A percentile compares a stretch with the other conserved stretches of the same genome.
Conservation (phyloP, 2,797 vertebrate species). For the Sebastes itinus region DNA sequence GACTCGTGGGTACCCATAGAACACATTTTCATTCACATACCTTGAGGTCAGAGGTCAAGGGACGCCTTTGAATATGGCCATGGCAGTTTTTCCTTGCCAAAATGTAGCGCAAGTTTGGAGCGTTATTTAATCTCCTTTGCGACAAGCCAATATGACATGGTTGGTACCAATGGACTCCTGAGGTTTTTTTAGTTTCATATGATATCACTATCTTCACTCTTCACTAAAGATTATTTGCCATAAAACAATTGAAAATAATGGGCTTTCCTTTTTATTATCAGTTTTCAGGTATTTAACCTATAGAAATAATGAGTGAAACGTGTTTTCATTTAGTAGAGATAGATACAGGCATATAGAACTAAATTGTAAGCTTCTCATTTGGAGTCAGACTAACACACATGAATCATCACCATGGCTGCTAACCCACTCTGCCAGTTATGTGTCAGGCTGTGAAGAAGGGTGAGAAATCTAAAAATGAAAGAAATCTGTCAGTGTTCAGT, state of each 20-base stretch:
- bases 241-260: not conserved
- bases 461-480: constrained; percentile 41
- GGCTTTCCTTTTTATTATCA: not conserved
- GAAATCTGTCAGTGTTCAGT: not conserved
- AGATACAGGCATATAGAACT: not conserved
- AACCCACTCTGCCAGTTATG: constrained; percentile 25
- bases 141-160: no score
- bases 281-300: not conserved
- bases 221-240: not conserved
- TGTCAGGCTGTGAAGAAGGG: constrained; percentile 48
- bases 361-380: not conserved
- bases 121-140: no score
- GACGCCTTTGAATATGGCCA: no score
- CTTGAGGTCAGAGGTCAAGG: no score
- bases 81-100: no score
- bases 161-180: no score
- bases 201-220: no score
- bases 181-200: no score
- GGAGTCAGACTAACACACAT: constrained; percentile 43
- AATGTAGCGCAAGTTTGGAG: no score
- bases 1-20: no score
- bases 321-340: not conserved
- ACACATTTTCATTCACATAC: no score
- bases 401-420: constrained; percentile 53
- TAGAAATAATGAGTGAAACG: not conserved